Conservation (phyloP, 37 sponge, comb jelly and placozoan species). For the Beroe forskalii region DNA sequence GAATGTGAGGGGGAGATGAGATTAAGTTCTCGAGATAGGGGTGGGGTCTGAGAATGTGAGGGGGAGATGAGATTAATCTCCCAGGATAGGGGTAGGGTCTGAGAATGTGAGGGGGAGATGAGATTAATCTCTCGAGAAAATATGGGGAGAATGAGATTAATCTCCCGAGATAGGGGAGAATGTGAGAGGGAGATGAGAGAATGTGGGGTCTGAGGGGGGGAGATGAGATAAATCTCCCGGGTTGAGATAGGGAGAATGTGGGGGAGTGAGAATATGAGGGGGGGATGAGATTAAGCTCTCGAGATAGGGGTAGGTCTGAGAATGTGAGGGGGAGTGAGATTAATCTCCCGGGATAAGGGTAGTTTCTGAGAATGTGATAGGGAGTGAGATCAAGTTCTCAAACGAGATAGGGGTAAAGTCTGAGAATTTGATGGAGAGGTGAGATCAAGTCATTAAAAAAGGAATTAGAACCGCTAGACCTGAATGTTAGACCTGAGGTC, state of each 20-base stretch:
- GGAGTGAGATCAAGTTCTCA: neutral
- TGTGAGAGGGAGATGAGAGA: neutral
- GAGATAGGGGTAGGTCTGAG: neutral
- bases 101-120: neutral
- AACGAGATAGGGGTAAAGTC: neutral
- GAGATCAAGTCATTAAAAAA: no score
- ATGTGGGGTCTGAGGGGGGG: neutral
- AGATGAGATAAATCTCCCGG: neutral
- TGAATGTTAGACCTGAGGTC: neutral
- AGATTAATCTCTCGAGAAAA: neutral
- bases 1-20: neutral
- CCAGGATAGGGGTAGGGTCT: neutral
- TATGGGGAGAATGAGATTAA: no score
- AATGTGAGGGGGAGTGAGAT: neutral
- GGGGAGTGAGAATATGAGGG: neutral
- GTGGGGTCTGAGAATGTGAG: neutral
- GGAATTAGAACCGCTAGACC: no score
- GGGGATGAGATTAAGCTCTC: neutral
- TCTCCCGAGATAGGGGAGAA: no score
- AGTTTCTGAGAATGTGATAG: neutral
- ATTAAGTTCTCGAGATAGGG: neutral
- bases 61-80: neutral
- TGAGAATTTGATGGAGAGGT: neutral
- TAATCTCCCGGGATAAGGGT: neutral
- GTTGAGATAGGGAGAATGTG: no score